These are phyloP conservation scores for Drosophila asahinai DNA, from an alignment of 1,140 invertebrate species.

Conservation along the genomic window DNA sequence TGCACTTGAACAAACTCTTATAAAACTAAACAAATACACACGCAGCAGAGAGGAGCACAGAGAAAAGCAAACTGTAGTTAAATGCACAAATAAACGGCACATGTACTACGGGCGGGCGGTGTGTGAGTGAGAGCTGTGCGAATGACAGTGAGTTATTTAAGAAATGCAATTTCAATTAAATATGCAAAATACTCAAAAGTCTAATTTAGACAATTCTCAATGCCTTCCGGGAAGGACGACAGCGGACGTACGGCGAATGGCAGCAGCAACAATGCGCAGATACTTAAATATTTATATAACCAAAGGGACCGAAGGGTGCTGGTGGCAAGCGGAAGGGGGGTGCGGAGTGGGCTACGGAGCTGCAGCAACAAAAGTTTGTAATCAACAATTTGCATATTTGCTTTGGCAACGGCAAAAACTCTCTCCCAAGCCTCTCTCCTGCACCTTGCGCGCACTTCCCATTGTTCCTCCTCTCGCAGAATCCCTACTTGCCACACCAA, in stretches of 20 bases:
- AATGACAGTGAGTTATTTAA: conserved; percentile 82
- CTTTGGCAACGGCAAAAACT: conserved; percentile 76
- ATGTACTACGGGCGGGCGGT: conserved; percentile 5
- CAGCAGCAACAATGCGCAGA: conserved; percentile 69
- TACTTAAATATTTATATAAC: conserved; percentile 83
- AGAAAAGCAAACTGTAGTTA: conserved; percentile 54
- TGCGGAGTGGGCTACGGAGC: background rate
- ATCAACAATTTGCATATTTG: conserved; percentile 84
- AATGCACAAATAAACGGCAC: conserved; percentile 72
- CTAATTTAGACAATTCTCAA: conserved; percentile 78
- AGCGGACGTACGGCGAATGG: conserved; percentile 41
- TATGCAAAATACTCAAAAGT: conserved; percentile 84
- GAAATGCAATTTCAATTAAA: conserved; percentile 84
- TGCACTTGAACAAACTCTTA: conserved; percentile 82
- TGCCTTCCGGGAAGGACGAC: conserved; percentile 17
- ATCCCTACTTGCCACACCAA: conserved; percentile 38
- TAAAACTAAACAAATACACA: conserved; percentile 77
- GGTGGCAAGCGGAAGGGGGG: background rate
- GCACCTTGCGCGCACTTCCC: conserved; percentile 69
- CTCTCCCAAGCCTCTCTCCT: conserved; percentile 50
- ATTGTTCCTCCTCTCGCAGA: conserved; percentile 44
- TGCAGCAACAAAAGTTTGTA: conserved; percentile 76
- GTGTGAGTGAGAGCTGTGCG: conserved; percentile 44
- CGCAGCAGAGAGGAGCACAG: background rate
- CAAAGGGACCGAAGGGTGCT: conserved; percentile 19